Evolutionary conservation across 1,140 invertebrate species (phyloP), one percentile per base, ranked within the genome.

Genomic region (Gonatopus flavifemur): DNA sequence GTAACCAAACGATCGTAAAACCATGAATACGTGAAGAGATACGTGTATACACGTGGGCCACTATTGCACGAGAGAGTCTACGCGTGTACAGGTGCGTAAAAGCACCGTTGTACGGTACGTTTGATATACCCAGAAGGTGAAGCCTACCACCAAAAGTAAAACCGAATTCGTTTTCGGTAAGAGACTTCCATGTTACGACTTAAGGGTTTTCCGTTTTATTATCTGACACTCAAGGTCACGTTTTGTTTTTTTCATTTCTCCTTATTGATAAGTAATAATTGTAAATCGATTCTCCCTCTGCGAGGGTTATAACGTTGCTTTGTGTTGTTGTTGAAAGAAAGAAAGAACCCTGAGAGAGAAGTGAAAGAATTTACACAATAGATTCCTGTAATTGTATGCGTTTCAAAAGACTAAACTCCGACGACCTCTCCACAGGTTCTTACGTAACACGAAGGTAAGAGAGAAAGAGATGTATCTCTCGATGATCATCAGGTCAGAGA

Each of bases 121-220:
- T n/a, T n/a, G n/a, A n/a, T n/a, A n/a, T n/a, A n/a, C n/a, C 36
- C 19, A 35, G 40, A 31, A 52, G 35, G 13, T 40, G 49, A 43
- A 24, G 15, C 49, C 41, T 57, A 54, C 64, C 40, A 62, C 64
- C 70, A 74, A 75, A 75, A 74, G 71, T 75, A 75, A 75, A 75
- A 75, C 71, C 59, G 72, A 74, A 74, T 72, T 75, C 72, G 64
- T 75, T 75, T 74, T 74, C 70, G 67, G 68, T 67, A 62, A 62
- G 59, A 60, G n/a, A n/a, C n/a, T n/a, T n/a, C n/a, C n/a, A n/a
- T n/a, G n/a, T n/a, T n/a, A n/a, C n/a, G n/a, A n/a, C n/a, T n/a
- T n/a, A n/a, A n/a, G n/a, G n/a, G n/a, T n/a, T n/a, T n/a, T n/a
- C n/a, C n/a, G n/a, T n/a, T n/a, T n/a, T n/a, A n/a, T n/a, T n/a